phyloP scores from a whole-genome alignment of 1,140 invertebrate genomes.

The Drosophila malerkotliana region DNA sequence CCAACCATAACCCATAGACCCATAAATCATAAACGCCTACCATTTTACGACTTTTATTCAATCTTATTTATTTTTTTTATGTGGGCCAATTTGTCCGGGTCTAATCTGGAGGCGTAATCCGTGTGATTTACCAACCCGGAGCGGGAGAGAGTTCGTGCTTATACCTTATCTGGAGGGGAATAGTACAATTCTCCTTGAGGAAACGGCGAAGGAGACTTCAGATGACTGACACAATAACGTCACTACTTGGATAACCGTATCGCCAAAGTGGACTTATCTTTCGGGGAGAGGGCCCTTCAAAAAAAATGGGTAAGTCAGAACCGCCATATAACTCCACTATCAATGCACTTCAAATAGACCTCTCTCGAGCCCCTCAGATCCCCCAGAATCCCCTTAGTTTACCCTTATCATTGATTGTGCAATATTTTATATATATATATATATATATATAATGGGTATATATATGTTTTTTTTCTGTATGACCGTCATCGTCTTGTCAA shows the following conservation, averaged over 20 bases:
- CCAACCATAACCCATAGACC: not conserved
- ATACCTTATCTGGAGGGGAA: constrained; percentile 15
- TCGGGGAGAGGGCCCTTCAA: constrained; percentile 6
- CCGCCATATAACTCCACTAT: constrained; percentile 10
- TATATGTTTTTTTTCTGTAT: not conserved
- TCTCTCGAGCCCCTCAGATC: too few species aligned
- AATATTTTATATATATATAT: constrained; percentile 5
- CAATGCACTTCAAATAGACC: constrained; percentile 29
- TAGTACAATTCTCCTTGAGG: constrained; percentile 3
- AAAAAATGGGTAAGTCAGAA: constrained; percentile 1
- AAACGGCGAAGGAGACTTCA: not conserved
- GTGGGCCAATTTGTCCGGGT: constrained; percentile 50
- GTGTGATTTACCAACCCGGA: constrained; percentile 56
- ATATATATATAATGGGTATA: not conserved
- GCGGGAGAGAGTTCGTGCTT: not conserved
- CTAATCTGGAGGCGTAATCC: constrained; percentile 47
- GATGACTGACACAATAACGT: constrained; percentile 1
- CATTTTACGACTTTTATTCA: not conserved
- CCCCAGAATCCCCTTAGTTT: not conserved
- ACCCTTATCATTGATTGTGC: constrained; percentile 32
- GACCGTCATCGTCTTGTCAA: constrained; percentile 22
- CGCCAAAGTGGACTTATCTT: constrained; percentile 13
- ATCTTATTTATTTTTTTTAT: constrained; percentile 40
- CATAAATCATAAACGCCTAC: constrained; percentile 29
- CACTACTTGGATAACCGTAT: constrained; percentile 6